Percentiles rank a stretch among this genome's conserved stretches.
Evolutionary conservation across 1,140 invertebrate species (phyloP).

Genomic region (Spodoptera litura): DNA sequence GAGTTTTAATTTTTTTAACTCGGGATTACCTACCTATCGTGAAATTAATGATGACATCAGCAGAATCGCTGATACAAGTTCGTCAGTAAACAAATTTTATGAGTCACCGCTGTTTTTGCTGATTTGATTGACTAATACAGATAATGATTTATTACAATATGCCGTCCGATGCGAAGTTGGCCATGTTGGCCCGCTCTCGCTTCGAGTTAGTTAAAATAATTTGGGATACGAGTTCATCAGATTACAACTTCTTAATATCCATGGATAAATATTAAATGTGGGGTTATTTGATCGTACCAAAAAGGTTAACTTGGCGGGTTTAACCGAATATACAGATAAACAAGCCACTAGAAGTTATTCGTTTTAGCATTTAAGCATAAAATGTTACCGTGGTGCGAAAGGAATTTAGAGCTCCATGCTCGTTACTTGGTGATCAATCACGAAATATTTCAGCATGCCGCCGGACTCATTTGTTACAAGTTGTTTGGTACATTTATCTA

Average conservation of each 20-base stretch:
- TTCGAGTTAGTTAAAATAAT: background rate
- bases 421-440: conserved; percentile 40
- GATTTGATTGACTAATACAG: conserved; percentile 2
- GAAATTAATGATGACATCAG: conserved; percentile 52
- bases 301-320: background rate
- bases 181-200: background rate
- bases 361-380: conserved; percentile 4
- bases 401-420: conserved; percentile 9
- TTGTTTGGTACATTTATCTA: conserved; percentile 46
- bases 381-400: background rate
- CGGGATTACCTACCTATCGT: conserved; percentile 49
- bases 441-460: conserved; percentile 26
- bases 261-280: background rate
- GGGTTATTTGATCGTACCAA: background rate
- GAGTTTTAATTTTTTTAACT: conserved; percentile 68
- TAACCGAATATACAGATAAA: background rate
- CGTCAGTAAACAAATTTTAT: conserved; percentile 21
- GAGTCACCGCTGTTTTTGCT: conserved; percentile 1
- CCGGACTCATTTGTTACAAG: conserved; percentile 35
- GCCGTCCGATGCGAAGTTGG: background rate
- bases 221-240: background rate
- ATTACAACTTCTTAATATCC: background rate
- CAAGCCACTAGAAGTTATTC: background rate
- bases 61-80: conserved; percentile 38
- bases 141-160: conserved; percentile 9